Conservation (phyloP, 2,113 vertebrate species). For the Mustela lutreola region DNA sequence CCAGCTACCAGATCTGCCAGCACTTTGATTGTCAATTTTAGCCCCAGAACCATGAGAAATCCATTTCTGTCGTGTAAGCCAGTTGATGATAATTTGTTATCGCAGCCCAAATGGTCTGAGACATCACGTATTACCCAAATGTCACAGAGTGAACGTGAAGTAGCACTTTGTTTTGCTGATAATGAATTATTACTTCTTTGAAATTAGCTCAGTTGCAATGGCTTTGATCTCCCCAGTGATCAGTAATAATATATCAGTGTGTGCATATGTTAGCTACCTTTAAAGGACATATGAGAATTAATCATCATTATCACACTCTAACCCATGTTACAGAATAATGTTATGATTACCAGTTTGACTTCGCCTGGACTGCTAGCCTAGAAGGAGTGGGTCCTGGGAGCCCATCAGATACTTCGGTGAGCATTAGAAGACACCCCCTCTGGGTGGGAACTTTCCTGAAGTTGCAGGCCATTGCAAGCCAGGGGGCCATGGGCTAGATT, state of each 20-base stretch:
- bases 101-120: not conserved
- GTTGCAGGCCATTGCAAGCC: not conserved
- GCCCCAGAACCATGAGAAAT: not conserved
- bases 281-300: not conserved
- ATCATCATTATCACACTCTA: not conserved
- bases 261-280: not conserved
- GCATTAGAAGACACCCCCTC: not conserved
- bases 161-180: not conserved
- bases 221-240: not conserved
- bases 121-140: not conserved
- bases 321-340: not conserved
- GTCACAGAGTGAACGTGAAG: not conserved
- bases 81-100: not conserved
- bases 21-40: not conserved
- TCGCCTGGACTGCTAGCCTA: not conserved
- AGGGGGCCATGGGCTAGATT: not conserved
- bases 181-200: not conserved
- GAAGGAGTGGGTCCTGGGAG: not conserved
- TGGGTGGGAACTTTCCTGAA: not conserved
- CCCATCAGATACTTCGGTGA: not conserved
- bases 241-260: not conserved
- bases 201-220: not conserved
- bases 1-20: not conserved
- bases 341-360: not conserved
- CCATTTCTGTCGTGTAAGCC: not conserved